Evolutionary conservation across 2,888 invertebrate species (phyloP).

Genomic region (Omphaloscelis lunosa): DNA sequence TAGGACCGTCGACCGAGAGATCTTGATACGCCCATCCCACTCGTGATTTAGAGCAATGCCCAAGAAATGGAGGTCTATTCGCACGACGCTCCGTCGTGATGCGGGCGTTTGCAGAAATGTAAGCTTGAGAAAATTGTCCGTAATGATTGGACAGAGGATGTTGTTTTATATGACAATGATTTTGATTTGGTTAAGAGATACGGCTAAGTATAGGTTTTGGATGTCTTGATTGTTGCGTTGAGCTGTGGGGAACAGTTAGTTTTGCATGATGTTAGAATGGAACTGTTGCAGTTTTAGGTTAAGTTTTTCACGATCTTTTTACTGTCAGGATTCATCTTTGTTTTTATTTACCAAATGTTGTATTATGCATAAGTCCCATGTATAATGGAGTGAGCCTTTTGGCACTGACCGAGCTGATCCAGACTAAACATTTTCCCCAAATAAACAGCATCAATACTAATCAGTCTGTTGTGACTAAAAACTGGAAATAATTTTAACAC

Average conservation of each 20-base stretch:
- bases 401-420: not conserved
- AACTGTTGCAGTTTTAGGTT: not conserved
- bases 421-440: not conserved
- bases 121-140: constrained; percentile 69
- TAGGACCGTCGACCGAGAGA: constrained; percentile 76
- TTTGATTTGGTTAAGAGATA: constrained; percentile 61
- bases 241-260: constrained; percentile 14
- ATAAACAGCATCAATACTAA: not conserved
- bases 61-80: constrained; percentile 85
- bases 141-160: constrained; percentile 69
- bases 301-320: not conserved
- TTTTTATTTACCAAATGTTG: not conserved
- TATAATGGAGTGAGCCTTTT: not conserved
- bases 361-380: not conserved
- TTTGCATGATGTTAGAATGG: constrained; percentile 14
- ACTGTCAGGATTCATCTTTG: not conserved
- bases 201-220: constrained; percentile 48
- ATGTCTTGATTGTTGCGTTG: constrained; percentile 19
- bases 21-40: constrained; percentile 83
- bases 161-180: constrained; percentile 69
- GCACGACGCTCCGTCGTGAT: constrained; percentile 76
- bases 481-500: not conserved
- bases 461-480: not conserved
- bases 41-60: constrained; percentile 87
- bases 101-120: constrained; percentile 70